Evolutionary conservation across 2,888 invertebrate species (phyloP), one percentile per base, ranked within the genome.

Genomic region (Sipha maydis): DNA sequence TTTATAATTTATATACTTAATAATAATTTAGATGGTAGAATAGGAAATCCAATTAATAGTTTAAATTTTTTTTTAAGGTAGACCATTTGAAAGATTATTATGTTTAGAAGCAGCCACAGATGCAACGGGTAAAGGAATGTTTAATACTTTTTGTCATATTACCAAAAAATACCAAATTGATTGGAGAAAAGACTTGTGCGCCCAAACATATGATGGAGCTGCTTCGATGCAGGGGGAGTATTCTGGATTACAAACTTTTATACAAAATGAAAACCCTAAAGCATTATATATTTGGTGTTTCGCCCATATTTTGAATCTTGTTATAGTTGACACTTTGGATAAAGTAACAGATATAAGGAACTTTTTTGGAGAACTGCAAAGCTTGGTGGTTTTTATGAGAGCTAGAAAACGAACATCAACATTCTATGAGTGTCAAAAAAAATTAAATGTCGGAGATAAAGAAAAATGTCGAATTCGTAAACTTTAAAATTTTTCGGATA

Each of bases 361-460:
- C 31, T 71, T 71, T 54, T 54, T 54, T 54, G 54, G 54, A 9
- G 54, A 54, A 9, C 54, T 54, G 14, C 54, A 54, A 54, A 14
- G 14, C 7, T 14, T 54, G 14, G 14, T 54, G 14, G 54, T 7
- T 11, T 54, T 54, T 54, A 54, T 71, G 71, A 71, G 71, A 71
- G 71, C 71, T 71, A 11, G 71, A n/a, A n/a, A n/a, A n/a, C n/a
- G n/a, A n/a, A n/a, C n/a, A n/a, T n/a, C n/a, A n/a, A n/a, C n/a
- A n/a, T 71, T 71, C 71, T 71, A 71, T 31, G 71, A 71, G 31
- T 71, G 71, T 71, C 71, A 71, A 71, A 71, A 71, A 71, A 71
- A 71, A 71, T 71, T 71, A 19, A 71, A 71, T 19, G 31, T 71
- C 4, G 71, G 71, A 71, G 31, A 28, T 31, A 71, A 71, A 71